Evolutionary conservation across 2,113 vertebrate genomes (phyloP).

Genomic region (Dipodomys ordii): DNA sequence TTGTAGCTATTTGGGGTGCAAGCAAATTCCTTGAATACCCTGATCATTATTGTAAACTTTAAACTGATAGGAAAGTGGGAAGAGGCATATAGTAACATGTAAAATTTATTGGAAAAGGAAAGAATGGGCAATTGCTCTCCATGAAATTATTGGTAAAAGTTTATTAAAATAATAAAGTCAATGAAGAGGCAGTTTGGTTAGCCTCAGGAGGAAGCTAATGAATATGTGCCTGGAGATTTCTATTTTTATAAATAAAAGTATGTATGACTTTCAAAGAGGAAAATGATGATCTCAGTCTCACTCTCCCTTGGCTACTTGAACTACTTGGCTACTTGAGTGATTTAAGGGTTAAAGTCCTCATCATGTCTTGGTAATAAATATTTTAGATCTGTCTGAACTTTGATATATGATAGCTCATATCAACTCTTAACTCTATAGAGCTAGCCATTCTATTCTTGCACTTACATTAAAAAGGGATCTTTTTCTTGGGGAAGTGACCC

Average conservation of each 20-base stretch:
- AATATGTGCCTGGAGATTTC: background rate
- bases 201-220: constrained; percentile 35
- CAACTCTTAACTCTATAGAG: no score
- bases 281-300: constrained; percentile 38
- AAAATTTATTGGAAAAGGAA: constrained; percentile 67
- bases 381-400: constrained; percentile 2
- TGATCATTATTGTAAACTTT: constrained; percentile 63
- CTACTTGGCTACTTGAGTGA: background rate
- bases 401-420: constrained; percentile 18
- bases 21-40: constrained; percentile 54
- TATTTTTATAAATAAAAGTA: background rate
- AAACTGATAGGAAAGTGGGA: constrained; percentile 14
- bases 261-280: constrained; percentile 19
- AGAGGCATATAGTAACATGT: constrained; percentile 41
- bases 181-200: background rate
- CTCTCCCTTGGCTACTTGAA: background rate
- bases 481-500: no score
- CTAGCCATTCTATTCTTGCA: no score
- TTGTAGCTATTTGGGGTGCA: constrained; percentile 68
- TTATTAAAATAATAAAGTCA: constrained; percentile 31
- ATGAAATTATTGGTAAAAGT: background rate
- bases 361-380: background rate
- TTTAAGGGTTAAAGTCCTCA: constrained; percentile 31
- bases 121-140: constrained; percentile 22
- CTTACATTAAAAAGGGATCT: no score